Base-by-base conservation (phyloP, 2,888 invertebrate genomes). In the Cryptophagus acutangulus region DNA sequence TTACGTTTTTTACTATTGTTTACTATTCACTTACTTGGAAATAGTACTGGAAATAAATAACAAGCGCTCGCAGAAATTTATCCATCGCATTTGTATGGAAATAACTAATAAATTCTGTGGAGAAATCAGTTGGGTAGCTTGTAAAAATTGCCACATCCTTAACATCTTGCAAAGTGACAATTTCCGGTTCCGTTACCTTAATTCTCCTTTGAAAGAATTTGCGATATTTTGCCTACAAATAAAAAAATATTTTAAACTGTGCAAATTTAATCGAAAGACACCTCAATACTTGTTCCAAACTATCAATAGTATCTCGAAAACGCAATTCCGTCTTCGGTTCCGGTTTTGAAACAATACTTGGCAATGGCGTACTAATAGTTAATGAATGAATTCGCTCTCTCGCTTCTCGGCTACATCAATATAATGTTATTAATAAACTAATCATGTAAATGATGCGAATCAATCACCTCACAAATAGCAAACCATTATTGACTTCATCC, bases 1-100 rank as follows among this genome's bases (percentile, higher is more conserved):
- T n/a, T n/a, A n/a, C n/a, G n/a, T n/a, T n/a, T n/a, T n/a, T n/a
- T n/a, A n/a, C n/a, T n/a, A n/a, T n/a, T n/a, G n/a, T n/a, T n/a
- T n/a, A n/a, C n/a, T n/a, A 1, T 18, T 9, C 9, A 17, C 25
- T 35, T 66, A 77, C 79, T 70, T 78, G 77, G 50, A 78, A 68
- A 62, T 76, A 81, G 62, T 76, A 78, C 58, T 77, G 78, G 52
- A 78, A 76, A 57, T 77, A 82, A 35, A 82, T 61, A 39, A 80
- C 75, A 38, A 79, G 66, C n/a, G 78, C 74, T 46, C 81, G 70
- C 41, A 82, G 65, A 61, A 81, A 80, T 55, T 75, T 70, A 61
- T 82, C 82, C 29, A 77, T 74, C 16, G 76, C 71, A 33, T 74
- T 71, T 18, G 70, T 68, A 59, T 82, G 74, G 45, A 82, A 72